Percentiles rank a stretch among this genome's conserved stretches.
phyloP scores from a whole-genome alignment of 2,113 vertebrate species.

The Hyla sarda region DNA sequence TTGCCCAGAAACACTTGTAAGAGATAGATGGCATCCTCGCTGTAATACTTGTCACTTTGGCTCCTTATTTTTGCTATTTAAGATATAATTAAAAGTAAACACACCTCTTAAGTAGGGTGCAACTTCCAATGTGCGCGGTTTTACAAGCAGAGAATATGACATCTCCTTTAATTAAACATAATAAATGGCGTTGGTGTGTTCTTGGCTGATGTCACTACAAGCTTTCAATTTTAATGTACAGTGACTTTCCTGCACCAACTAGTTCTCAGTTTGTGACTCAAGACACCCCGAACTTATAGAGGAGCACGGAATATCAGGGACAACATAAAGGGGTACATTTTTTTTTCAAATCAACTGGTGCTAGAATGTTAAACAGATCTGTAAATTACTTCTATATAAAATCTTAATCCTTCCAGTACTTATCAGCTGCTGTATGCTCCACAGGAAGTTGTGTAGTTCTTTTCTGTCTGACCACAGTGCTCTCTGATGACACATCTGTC shows the following conservation, averaged over 20 bases:
- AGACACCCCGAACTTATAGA: background rate
- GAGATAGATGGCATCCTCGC: no score
- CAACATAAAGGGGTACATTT: background rate
- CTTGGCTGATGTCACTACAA: background rate
- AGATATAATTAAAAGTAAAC: conserved; percentile 27
- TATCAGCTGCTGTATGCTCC: no score
- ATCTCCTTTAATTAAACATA: conserved; percentile 11
- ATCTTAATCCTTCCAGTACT: no score
- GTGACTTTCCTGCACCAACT: background rate
- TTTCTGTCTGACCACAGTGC: no score
- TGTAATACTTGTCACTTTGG: no score
- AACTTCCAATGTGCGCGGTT: background rate
- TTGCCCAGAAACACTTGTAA: no score
- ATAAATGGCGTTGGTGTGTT: background rate
- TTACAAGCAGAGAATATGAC: conserved; percentile 20
- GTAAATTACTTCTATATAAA: no score
- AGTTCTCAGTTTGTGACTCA: background rate
- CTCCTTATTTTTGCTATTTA: conserved; percentile 2
- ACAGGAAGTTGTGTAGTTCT: no score
- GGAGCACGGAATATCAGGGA: background rate
- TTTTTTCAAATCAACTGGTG: no score
- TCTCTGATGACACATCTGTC: no score
- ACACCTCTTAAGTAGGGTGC: background rate
- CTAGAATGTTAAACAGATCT: no score
- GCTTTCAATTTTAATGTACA: background rate